Percentiles rank a stretch among this genome's conserved stretches.
These are phyloP conservation scores for Alligator mississippiensis DNA, from an alignment of 2,113 vertebrate genomes.

Conservation along the genomic window DNA sequence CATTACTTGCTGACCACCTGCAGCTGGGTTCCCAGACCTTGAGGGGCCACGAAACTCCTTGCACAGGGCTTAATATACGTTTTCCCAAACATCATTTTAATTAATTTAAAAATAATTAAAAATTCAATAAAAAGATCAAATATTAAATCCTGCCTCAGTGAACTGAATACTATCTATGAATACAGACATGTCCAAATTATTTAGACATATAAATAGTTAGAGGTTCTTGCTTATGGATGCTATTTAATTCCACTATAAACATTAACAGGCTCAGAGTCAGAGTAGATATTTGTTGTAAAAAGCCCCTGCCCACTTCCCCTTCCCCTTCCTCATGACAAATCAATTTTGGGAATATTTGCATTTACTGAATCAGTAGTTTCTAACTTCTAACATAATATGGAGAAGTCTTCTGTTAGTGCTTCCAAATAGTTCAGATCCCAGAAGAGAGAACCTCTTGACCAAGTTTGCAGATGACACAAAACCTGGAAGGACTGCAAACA, in stretches of 20 bases:
- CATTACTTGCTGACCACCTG: no score
- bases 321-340: background rate
- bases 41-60: no score
- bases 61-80: no score
- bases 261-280: background rate
- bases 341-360: background rate
- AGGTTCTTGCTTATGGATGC: background rate
- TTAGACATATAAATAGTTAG: rapidly evolving
- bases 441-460: no score
- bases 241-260: background rate
- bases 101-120: background rate
- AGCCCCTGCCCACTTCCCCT: no score
- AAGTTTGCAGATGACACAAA: no score
- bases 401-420: background rate
- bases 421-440: no score
- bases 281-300: background rate
- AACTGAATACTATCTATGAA: background rate
- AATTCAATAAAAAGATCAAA: rapidly evolving
- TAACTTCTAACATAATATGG: background rate
- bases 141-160: background rate
- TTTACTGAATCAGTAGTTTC: background rate
- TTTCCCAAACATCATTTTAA: background rate
- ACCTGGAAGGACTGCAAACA: no score
- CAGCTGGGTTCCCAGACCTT: no score
- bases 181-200: background rate